A percentile compares a stretch with the other conserved stretches of the same genome.
Evolutionary conservation across 2,113 vertebrate species (phyloP).

Genomic region (Callospermophilus lateralis): DNA sequence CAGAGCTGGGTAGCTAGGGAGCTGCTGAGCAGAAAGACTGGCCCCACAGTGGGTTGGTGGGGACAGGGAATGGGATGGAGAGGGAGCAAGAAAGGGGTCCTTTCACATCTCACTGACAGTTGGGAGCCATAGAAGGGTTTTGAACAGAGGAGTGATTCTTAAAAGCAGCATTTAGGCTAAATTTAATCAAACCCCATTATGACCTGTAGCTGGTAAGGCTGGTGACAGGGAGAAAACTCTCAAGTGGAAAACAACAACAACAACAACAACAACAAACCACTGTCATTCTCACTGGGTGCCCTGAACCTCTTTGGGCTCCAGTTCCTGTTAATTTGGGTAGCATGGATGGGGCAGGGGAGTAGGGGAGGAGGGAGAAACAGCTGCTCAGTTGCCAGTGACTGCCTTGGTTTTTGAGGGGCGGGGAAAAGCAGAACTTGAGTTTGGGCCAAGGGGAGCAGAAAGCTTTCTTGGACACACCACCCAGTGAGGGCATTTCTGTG

Average conservation of each 20-base stretch:
- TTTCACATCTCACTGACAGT: neutral
- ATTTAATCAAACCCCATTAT: neutral
- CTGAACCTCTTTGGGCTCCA: conserved; percentile 20
- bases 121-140: neutral
- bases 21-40: neutral
- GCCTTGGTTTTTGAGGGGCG: neutral
- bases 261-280: no score
- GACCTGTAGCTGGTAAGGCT: neutral
- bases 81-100: neutral
- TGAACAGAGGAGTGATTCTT: neutral
- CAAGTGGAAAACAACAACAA: neutral
- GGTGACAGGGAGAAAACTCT: neutral
- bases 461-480: neutral
- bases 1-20: neutral
- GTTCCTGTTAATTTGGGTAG: conserved; percentile 12
- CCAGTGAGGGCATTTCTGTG: conserved; percentile 23
- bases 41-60: neutral
- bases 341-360: neutral
- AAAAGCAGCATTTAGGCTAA: neutral
- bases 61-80: neutral
- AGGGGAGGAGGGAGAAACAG: neutral
- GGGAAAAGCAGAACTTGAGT: conserved; percentile 72
- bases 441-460: neutral
- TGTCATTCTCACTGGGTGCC: neutral
- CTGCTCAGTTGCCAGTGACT: neutral